Evolutionary conservation across 2,888 invertebrate species (phyloP), one percentile per base, ranked within the genome.

Genomic region (Lochmaea crataegi): DNA sequence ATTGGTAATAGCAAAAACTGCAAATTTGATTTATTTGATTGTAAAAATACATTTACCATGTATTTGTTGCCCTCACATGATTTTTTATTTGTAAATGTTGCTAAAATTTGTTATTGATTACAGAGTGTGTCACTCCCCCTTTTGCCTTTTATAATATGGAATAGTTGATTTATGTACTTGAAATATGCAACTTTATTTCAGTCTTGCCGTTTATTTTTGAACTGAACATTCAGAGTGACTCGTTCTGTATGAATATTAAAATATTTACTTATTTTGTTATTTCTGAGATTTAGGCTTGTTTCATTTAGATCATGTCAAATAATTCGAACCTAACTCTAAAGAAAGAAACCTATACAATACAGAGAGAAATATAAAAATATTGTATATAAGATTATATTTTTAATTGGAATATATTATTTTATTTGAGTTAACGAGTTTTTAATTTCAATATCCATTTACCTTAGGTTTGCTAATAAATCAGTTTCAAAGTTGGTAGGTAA

Each of bases 371-470:
- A 26, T 65, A 65, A 65, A 56, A 66, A 57, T 66, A 58, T 58
- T 58, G 67, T 67, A 58, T 58, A 67, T 67, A 67, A 58, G 56
- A 58, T 67, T 67, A 58, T 67, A 67, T 67, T 67, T 67, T 67
- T 58, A 57, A 67, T 67, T 67, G 45, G 56, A 67, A 67, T 67
- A 67, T 67, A 67, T 67, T 67, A 67, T 67, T 67, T 67, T 67
- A 58, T 41, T 38, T 67, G 67, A 63, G 42, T n/a, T 12, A 26
- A 9, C 10, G 10, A 53, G 53, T 53, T 16, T 53, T 53, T 53
- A 10, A 45, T 45, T 45, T 12, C n/a, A n/a, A n/a, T n/a, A n/a
- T n/a, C n/a, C n/a, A n/a, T 6, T 14, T 14, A 45, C 32, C 7
- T 11, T 45, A 14, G 2, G 14, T 45, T 14, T 14, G 14, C 6